Evolutionary conservation across 2,888 invertebrate species (phyloP).

Genomic region (Phorcus lineatus): DNA sequence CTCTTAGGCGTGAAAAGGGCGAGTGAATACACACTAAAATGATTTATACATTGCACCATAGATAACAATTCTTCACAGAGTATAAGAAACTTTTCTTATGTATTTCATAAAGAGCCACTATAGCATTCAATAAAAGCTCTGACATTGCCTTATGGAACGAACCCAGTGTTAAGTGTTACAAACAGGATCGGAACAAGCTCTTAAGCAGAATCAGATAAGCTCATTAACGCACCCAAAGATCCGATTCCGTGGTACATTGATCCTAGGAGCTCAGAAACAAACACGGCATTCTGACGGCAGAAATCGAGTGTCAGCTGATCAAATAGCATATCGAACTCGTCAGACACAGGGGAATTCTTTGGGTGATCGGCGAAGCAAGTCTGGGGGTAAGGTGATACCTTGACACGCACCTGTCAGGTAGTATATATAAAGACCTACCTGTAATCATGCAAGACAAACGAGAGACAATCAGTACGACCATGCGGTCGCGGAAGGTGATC

Average conservation of each 20-base stretch:
- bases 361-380: neutral
- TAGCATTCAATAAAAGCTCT: too few relatives aligned
- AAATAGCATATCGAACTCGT: neutral
- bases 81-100: too few relatives aligned
- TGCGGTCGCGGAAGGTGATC: conserved; percentile 53
- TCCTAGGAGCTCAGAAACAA: neutral
- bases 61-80: too few relatives aligned
- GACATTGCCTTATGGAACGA: too few relatives aligned
- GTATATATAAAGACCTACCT: conserved; percentile 5
- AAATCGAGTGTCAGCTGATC: neutral
- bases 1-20: too few relatives aligned
- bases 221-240: too few relatives aligned
- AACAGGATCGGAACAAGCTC: too few relatives aligned
- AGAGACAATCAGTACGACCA: conserved; percentile 36
- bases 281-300: neutral
- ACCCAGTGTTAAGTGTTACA: too few relatives aligned
- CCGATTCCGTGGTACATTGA: neutral
- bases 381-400: neutral
- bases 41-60: too few relatives aligned
- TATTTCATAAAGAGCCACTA: too few relatives aligned
- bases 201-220: too few relatives aligned
- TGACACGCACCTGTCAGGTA: conserved; percentile 19
- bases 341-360: neutral
- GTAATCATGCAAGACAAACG: conserved; percentile 6
- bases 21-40: too few relatives aligned